Evolutionary conservation across 2,797 vertebrate genomes (phyloP), one percentile per base, ranked within the genome.

Genomic region (Muraenolepis orangiensis): DNA sequence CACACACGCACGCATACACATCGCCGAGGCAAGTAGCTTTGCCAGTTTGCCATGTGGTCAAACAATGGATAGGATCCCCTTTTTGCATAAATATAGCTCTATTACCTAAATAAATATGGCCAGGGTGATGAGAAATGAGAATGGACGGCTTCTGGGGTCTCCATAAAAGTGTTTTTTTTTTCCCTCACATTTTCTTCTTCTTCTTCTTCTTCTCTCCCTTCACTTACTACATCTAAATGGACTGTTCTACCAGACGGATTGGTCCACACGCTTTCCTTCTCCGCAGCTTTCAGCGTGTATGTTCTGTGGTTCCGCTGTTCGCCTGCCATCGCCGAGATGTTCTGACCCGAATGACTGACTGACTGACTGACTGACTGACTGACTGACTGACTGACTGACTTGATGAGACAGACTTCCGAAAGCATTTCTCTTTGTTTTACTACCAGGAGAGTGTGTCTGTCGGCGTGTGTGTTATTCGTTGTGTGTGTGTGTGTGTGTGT

Each of bases 31-130:
- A 73, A 73, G 34, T 74, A 78, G 69, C 77, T 80, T 16, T 11
- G 73, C 67, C 71, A 74, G 71, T 84, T 85, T 82, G 82, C 84
- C 75, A 80, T 77, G 66, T 75, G 80, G 80, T 82, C 74, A 85
- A 81, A 90, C 87, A 90, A 89, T 89, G 77, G 76, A 84, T 80
- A 74, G 40, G 57, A 77, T 51, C 75, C 70, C 73, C 68, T 76
- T 81, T 78, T 81, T 78, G 61, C 76, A 78, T 80, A 32, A 76
- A 77, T 84, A 42, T 79, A 71, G 66, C 74, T 78, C 61, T 28
- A 64, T 74, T 80, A 75, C 74, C 66, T 72, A 82, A 80, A 81
- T 72, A 78, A 83, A 77, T 66, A 76, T 31, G 16, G 70, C 30
- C 5, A 57, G 29, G 64, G 70, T 74, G 73, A 78, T 71, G 64